Conservation (phyloP, 2,888 invertebrate genomes). For the Thalpophila matura region DNA sequence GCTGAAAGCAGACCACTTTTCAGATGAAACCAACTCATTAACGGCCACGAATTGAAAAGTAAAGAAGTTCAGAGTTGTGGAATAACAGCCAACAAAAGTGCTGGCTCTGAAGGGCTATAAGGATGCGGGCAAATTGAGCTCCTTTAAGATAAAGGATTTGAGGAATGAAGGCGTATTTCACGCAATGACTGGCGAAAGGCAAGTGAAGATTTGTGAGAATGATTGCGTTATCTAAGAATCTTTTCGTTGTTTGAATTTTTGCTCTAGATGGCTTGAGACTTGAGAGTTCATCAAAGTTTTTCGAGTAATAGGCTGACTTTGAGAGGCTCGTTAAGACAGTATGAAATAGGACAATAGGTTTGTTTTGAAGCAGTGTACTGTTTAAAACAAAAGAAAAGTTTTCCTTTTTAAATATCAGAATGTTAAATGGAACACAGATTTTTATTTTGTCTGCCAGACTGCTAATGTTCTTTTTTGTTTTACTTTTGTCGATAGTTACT, state of each 20-base stretch:
- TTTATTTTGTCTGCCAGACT: constrained; percentile 10
- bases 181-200: constrained; percentile 49
- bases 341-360: constrained; percentile 17
- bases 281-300: constrained; percentile 49
- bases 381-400: constrained; percentile 8
- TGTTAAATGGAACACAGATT: constrained; percentile 8
- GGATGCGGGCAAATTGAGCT: constrained; percentile 54
- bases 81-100: constrained; percentile 60
- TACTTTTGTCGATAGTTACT: background rate
- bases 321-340: constrained; percentile 29
- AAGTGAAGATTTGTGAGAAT: constrained; percentile 38
- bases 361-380: constrained; percentile 32
- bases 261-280: constrained; percentile 21
- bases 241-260: constrained; percentile 33
- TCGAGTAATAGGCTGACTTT: constrained; percentile 23
- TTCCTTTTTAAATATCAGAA: background rate
- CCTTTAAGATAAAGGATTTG: constrained; percentile 54
- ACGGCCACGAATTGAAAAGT: constrained; percentile 62
- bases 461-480: background rate
- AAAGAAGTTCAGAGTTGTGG: constrained; percentile 53
- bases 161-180: constrained; percentile 47
- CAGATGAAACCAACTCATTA: constrained; percentile 63
- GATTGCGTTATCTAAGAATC: constrained; percentile 51
- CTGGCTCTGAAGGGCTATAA: constrained; percentile 36
- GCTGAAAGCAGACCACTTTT: constrained; percentile 35